Base-by-base conservation (phyloP, 2,113 vertebrate genomes). In the Plecotus auritus region DNA sequence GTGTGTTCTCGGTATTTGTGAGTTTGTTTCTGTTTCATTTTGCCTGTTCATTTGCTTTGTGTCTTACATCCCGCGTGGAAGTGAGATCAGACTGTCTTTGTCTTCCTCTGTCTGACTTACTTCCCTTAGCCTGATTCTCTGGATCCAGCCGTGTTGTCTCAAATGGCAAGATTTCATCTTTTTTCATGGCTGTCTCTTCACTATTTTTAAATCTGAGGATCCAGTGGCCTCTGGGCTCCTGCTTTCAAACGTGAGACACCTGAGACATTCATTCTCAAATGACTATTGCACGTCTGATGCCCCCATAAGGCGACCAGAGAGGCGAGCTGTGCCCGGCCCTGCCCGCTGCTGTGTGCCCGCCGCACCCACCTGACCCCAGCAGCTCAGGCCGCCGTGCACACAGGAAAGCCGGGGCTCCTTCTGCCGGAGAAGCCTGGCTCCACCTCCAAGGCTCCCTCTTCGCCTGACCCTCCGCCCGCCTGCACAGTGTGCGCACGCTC, bases 311-410 rank as follows among this genome's bases (percentile, higher is more conserved):
- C 23, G 8, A 4, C 2, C 9, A 1, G 82, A 67, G 13, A 30
- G n/a, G 26, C 1, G 10, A 56, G 17, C 16, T 7, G 23, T 18
- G 7, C 23, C 51, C 8, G 5, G 28, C 4, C 5, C 5, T 13
- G 56, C 8, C 76, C 16, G 7, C 61, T 23, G 35, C 16, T 1
- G 9, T 11, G 9, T 0, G 7, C 47, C 28, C 4, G 14, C 28
- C 76, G 26, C 17, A 0, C 12, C 18, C 22, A 0, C 76, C 17
- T 40, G 56, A 26, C 18, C 18, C 6, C 40, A 17, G 16, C 59
- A 30, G 14, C 14, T 28, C 2, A 14, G 77, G 56, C 35, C 5
- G 1, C 6, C 7, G 32, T 14, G 12, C 77, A n/a, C 5, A 2
- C n/a, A 16, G 72, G 20, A 40, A 49, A 82, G 47, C 54, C 8